These are phyloP conservation scores for Anolis sagrei DNA, from an alignment of 2,113 vertebrate species.

Conservation along the genomic window DNA sequence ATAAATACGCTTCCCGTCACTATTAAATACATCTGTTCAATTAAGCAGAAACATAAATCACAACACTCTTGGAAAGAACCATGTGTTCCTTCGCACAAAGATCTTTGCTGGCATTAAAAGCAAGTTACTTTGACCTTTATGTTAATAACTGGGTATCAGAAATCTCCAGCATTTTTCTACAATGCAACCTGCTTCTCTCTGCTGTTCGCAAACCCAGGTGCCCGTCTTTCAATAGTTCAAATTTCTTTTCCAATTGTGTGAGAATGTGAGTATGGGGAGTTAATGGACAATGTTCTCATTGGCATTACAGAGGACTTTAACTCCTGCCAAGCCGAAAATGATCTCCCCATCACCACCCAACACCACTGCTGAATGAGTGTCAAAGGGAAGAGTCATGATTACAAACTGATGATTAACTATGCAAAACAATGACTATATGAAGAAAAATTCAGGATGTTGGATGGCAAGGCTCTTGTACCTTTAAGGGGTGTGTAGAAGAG, in stretches of 20 bases:
- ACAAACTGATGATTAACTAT: slow-evolving; percentile 40
- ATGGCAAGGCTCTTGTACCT: no score
- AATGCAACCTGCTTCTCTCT: accelerated
- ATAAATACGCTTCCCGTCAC: neutral
- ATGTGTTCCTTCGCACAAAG: slow-evolving; percentile 20
- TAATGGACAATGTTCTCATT: slow-evolving; percentile 62
- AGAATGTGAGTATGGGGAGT: slow-evolving; percentile 47
- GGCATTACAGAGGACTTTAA: slow-evolving; percentile 60
- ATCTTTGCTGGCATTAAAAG: slow-evolving; percentile 19
- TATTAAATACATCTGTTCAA: neutral
- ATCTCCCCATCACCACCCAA: slow-evolving; percentile 15
- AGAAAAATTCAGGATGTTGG: no score
- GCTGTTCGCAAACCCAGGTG: slow-evolving; percentile 45
- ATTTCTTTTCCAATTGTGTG: slow-evolving; percentile 52
- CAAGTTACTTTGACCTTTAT: slow-evolving; percentile 56
- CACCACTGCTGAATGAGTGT: slow-evolving; percentile 51
- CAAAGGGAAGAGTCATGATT: slow-evolving; percentile 17
- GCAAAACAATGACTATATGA: neutral
- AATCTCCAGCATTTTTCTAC: slow-evolving; percentile 12
- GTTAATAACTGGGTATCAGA: neutral
- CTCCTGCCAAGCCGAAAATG: slow-evolving; percentile 58
- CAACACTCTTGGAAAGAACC: neutral
- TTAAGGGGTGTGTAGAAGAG: no score
- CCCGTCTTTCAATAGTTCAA: slow-evolving; percentile 54
- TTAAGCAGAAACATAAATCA: neutral